phyloP scores from a whole-genome alignment of 2,888 invertebrate species.

The Quadriops clusia region DNA sequence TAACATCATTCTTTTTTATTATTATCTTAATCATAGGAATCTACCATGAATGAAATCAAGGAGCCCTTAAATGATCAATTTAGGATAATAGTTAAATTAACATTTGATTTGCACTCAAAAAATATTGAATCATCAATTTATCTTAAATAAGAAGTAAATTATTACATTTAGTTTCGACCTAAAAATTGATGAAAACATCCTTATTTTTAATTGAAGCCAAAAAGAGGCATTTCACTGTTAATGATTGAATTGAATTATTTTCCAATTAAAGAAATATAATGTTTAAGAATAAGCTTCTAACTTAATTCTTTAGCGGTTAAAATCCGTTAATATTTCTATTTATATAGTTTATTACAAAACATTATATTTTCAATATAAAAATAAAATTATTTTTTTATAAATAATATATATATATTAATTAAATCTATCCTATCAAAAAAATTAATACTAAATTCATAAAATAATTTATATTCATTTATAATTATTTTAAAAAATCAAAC shows the following conservation, averaged over 20 bases:
- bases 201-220: constrained; percentile 34
- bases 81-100: constrained; percentile 39
- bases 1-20: constrained; percentile 35
- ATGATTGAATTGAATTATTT: constrained; percentile 45
- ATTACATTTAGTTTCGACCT: constrained; percentile 44
- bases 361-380: constrained; percentile 55
- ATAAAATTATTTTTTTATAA: constrained; percentile 33
- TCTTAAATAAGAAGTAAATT: constrained; percentile 37
- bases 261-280: constrained; percentile 49
- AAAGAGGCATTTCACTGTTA: constrained; percentile 55
- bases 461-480: too few relatives aligned
- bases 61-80: constrained; percentile 44
- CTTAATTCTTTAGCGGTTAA: constrained; percentile 41
- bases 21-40: constrained; percentile 43
- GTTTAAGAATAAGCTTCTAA: constrained; percentile 47
- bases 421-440: too few relatives aligned
- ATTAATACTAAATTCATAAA: too few relatives aligned
- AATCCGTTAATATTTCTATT: constrained; percentile 43
- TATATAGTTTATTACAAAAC: constrained; percentile 54
- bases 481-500: too few relatives aligned
- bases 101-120: constrained; percentile 41
- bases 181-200: constrained; percentile 30
- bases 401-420: too few relatives aligned
- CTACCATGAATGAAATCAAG: constrained; percentile 46
- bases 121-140: constrained; percentile 35